Conservation (phyloP, 2,797 vertebrate genomes). For the Girardinus metallicus region DNA sequence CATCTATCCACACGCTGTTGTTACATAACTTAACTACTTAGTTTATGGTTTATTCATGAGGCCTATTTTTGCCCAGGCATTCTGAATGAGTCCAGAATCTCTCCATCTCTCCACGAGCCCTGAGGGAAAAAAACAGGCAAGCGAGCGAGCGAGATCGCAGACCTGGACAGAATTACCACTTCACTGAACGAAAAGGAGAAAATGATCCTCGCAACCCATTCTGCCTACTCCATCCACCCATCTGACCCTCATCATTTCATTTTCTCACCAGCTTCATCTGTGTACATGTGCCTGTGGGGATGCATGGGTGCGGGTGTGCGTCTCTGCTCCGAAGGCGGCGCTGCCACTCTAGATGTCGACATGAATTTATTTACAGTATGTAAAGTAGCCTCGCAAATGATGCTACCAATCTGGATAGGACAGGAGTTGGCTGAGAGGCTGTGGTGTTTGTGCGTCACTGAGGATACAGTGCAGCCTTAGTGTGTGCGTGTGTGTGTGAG, state of each 20-base stretch:
- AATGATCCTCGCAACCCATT: slow-evolving; percentile 58
- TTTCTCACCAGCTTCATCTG: slow-evolving; percentile 25
- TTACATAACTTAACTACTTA: slow-evolving; percentile 73
- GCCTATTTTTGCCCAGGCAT: slow-evolving; percentile 71
- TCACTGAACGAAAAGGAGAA: slow-evolving; percentile 40
- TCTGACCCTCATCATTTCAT: slow-evolving; percentile 48
- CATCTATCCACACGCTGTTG: slow-evolving; percentile 54
- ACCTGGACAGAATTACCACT: slow-evolving; percentile 60
- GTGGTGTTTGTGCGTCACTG: slow-evolving; percentile 48
- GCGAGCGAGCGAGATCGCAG: slow-evolving; percentile 51
- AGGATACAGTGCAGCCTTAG: slow-evolving; percentile 30
- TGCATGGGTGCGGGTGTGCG: slow-evolving; percentile 17
- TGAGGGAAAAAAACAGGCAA: slow-evolving; percentile 37
- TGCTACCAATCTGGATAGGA: slow-evolving; percentile 44
- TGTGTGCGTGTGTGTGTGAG: slow-evolving; percentile 12
- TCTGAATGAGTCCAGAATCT: slow-evolving; percentile 70
- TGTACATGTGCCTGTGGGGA: slow-evolving; percentile 20
- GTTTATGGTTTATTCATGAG: slow-evolving; percentile 74
- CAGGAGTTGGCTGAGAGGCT: slow-evolving; percentile 55
- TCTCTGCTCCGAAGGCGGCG: slow-evolving; percentile 9
- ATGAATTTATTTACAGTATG: slow-evolving; percentile 45
- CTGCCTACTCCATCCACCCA: slow-evolving; percentile 35
- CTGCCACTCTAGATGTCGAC: slow-evolving; percentile 35
- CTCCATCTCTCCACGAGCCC: slow-evolving; percentile 56
- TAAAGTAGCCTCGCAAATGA: slow-evolving; percentile 42